Base-by-base conservation (phyloP, 1,140 invertebrate genomes). In the Meloidogyne chitwoodi region DNA sequence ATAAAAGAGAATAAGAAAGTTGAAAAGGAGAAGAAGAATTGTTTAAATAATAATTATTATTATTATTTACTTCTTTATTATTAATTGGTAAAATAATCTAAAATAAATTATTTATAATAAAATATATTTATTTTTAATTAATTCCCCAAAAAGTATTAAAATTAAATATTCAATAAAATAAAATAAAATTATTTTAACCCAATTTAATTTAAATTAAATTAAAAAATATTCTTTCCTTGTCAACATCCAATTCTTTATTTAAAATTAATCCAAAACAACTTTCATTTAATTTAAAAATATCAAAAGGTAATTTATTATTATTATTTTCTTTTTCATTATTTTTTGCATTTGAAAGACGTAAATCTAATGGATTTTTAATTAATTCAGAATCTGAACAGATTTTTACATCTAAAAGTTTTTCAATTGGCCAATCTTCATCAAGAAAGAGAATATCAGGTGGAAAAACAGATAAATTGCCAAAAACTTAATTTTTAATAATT, bases 351-450 rank as follows among this genome's bases (percentile, higher is more conserved):
- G 29, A 44, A 26, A 70, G 19, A 48, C 5, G 19, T 19, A 70
- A 26, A 19, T 44, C n/a, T 26, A 44, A 44, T 24, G 29, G 29
- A 27, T 26, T 31, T 72, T 62, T 41, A 29, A 24, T 61, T 22
- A 2, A 24, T 24, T 56, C 24, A 3, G 22, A 61, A 27, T 26
- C 24, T 38, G 48, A 27, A 63, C 71, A 73, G 3, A 73, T 73
- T 73, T 73, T 24, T 14, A 73, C 56, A 31, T 73, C 56, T 64
- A 73, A 63, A 31, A 38, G 26, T 34, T 73, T 73, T 12, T 22
- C 41, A 22, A 64, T 24, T n/a, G 71, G 44, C 71, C 71, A 73
- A 64, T 73, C 71, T 31, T 73, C 71, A 38, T 73, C 56, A 29
- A 73, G 56, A 22, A 73, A 73, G 22, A 64, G 56, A 16, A 73